phyloP scores from a whole-genome alignment of 2,888 invertebrate species.

The Chrysodeixis includens region DNA sequence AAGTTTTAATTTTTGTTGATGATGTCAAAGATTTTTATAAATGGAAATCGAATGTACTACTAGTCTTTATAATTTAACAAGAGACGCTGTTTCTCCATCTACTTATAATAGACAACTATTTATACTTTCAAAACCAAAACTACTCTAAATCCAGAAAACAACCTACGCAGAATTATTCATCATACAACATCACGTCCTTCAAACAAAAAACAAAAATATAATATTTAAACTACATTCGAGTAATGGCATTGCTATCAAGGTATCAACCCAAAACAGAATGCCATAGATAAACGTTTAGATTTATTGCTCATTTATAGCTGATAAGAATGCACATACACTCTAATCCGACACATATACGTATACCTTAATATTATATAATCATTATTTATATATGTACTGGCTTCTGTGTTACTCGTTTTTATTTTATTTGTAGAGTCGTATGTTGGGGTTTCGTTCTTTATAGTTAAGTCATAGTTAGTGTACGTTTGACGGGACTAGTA shows the following conservation, averaged over 20 bases:
- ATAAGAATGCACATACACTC: constrained; percentile 53
- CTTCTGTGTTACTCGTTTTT: constrained; percentile 3
- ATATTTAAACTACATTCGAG: constrained; percentile 18
- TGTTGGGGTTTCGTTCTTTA: not conserved
- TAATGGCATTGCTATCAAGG: constrained; percentile 47
- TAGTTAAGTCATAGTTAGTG: constrained; percentile 1
- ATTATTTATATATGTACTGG: constrained; percentile 17
- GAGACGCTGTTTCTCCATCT: no score
- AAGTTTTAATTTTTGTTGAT: no score
- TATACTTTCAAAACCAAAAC: no score
- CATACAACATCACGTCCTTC: no score
- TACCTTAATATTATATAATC: constrained; percentile 48
- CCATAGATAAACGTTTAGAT: constrained; percentile 74
- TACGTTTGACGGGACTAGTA: not conserved
- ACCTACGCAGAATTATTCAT: no score
- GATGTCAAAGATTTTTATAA: no score
- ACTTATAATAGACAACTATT: no score
- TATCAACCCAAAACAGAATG: constrained; percentile 61
- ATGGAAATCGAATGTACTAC: no score
- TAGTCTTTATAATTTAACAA: no score
- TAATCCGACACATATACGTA: constrained; percentile 58
- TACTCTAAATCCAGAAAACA: no score
- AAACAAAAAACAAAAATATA: not conserved
- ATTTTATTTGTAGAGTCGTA: not conserved
- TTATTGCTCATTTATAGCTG: constrained; percentile 69